Evolutionary conservation across 2,113 vertebrate genomes (phyloP), one percentile per base, ranked within the genome.

Genomic region (Triplophysa dalaica): DNA sequence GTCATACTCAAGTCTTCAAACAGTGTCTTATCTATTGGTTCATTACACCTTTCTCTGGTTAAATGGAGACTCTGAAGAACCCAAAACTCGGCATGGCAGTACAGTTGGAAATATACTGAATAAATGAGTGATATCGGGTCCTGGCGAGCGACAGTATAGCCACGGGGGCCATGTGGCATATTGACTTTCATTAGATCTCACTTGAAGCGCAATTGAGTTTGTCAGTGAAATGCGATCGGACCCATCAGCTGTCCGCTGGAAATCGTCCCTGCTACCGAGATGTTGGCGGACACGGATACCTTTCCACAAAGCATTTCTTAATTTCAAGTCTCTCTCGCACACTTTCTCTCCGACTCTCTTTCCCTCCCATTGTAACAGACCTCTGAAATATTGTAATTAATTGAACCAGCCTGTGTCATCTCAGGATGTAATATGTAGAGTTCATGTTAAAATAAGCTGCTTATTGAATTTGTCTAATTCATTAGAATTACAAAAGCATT

Each of bases 181-280:
- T 95, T 96, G 94, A 95, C 94, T 95, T 96, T 94, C 94, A 92
- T 94, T 94, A 87, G 87, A 92, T 95, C 91, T 91, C 93, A 94
- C 92, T 95, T 91, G 83, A 92, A 89, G 92, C 90, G 91, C 87
- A 90, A 93, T 96, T 94, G 93, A 94, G 90, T 95, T 94, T 94
- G 95, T 95, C 91, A 91, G 94, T 93, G 94, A 95, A 96, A 97
- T 93, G 92, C 38, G 93, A 94, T 87, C 84, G 48, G 87, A 89
- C 92, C 92, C 93, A 94, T 97, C 94, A 94, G 92, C 94, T 95
- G 94, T 95, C 93, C 89, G 82, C 85, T 91, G 88, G 91, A 92
- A 90, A 92, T 88, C 91, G 88, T 91, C 91, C 86, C 83, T 84
- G 80, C 89, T 89, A 87, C 92, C 90, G 90, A 77, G 90, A 92